Evolutionary conservation across 1,140 invertebrate genomes (phyloP), one percentile per base, ranked within the genome.

Genomic region (Heliothis subflexa): DNA sequence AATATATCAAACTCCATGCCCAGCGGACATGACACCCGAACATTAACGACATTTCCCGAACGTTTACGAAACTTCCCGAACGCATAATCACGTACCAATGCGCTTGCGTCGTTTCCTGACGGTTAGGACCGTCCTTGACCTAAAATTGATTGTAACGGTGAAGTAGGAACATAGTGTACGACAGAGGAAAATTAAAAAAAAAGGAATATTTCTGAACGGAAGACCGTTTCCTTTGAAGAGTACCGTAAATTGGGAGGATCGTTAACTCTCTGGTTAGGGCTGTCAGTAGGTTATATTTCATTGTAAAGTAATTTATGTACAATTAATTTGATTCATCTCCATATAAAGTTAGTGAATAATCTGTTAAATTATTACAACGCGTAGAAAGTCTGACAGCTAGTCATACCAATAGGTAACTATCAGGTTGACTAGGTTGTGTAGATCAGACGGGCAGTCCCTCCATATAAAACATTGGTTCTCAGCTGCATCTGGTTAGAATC

Each of bases 171-270:
- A 12, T 59, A 18, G 52, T 50, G 18, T 61, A 61, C 50, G 55
- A 71, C 64, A 74, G 72, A 55, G 55, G 55, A 21, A 61, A 78
- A 78, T 70, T 78, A 70, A 78, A 78, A 74, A n/a, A 78, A 78
- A 71, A 61, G 18, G 68, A 68, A 66, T 47, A 21, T 59, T 61
- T 28, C 18, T 40, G 50, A 45, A n/a, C 73, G 59, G 73, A 71
- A 70, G 54, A 45, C 7, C 52, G 50, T 21, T 47, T 18, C 54
- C 57, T 78, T 71, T 71, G 76, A 78, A 78, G 54, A 59, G 76
- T 47, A 16, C 55, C 55, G 55, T 78, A 78, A 78, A 70, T 78
- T 61, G 71, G 16, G 61, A 49, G 64, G 59, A 10, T 52, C 73
- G 59, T 75, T 75, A 75, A 75, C 25, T 25, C 47, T 52, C 47